Conservation (phyloP, 2,113 vertebrate genomes). For the Lucifuga dentata region DNA sequence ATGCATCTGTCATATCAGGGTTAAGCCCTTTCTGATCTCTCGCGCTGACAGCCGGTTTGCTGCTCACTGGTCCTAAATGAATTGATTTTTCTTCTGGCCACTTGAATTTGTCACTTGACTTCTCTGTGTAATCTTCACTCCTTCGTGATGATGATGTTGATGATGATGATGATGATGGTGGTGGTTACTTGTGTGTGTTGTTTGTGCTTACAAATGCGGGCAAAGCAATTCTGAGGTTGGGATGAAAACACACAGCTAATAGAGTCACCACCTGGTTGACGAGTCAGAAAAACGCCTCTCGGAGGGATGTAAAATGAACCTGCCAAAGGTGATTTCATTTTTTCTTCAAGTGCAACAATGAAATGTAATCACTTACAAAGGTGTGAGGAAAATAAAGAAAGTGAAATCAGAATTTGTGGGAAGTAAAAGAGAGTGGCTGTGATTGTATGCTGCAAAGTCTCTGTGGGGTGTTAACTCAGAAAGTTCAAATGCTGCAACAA, state of each 20-base stretch:
- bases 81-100: conserved; percentile 82
- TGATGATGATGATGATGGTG: too few species aligned
- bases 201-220: conserved; percentile 45
- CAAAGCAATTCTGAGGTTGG: conserved; percentile 54
- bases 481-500: too few species aligned
- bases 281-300: conserved; percentile 53
- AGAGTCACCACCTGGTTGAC: conserved; percentile 61
- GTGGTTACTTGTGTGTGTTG: conserved; percentile 43
- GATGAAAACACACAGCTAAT: conserved; percentile 71
- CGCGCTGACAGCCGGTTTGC: conserved; percentile 73
- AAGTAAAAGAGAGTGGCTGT: neutral
- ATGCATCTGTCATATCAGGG: conserved; percentile 78
- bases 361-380: conserved; percentile 36
- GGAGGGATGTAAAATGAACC: conserved; percentile 67
- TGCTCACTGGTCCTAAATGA: conserved; percentile 80
- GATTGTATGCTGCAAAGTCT: neutral
- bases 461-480: too few species aligned
- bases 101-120: conserved; percentile 82
- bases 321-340: conserved; percentile 70
- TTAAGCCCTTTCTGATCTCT: conserved; percentile 65
- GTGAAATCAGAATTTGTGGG: conserved; percentile 32
- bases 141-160: conserved; percentile 52
- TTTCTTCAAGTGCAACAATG: conserved; percentile 57
- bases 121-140: conserved; percentile 75
- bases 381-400: conserved; percentile 45